Base-by-base conservation (phyloP, 2,888 invertebrate species). In the Drosophila neonasuta region DNA sequence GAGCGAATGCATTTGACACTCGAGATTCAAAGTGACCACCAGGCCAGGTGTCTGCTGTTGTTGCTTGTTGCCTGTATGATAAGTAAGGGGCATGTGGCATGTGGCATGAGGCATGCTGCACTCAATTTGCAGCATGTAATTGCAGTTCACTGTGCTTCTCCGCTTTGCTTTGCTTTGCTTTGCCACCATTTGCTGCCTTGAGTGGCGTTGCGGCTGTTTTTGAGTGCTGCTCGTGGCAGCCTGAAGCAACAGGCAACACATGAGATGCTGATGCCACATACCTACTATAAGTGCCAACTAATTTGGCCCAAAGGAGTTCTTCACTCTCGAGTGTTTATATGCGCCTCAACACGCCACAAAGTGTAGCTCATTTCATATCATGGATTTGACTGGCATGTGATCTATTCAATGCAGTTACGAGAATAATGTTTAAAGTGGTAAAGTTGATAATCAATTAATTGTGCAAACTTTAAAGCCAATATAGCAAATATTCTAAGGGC, bases 211-310 rank as follows among this genome's bases (percentile, higher is more conserved):
- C 9, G 29, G 55, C 34, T 5, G 1, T 24, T 36, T 32, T 34
- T 41, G 32, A 32, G 39, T 46, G 44, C 30, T 15, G 42, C 36
- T 54, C 32, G 45, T 32, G 48, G 34, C 17, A 10, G 50, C 58
- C 24, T 5, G 24, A 52, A 71, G 56, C 71, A 71, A 62, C 66
- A 62, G 55, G 24, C 24, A 24, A 24, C 24, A 24, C 24, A 24
- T 5, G 24, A 24, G 66, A 32, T 24, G 44, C 29, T 52, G 39
- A 15, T 45, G 59, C 50, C 24, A 34, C 34, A 64, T 6, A 24
- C 24, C 0, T 11, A 17, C 17, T 17, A 17, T 17, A 20, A 39
- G 24, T 49, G 17, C 32, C 36, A 32, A 10, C 29, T 54, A 24
- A 49, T 66, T 68, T 13, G 45, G 17, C 42, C 30, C 54, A 42